Evolutionary conservation across 2,113 vertebrate genomes (phyloP).

Genomic region (Siphamia tubifer): DNA sequence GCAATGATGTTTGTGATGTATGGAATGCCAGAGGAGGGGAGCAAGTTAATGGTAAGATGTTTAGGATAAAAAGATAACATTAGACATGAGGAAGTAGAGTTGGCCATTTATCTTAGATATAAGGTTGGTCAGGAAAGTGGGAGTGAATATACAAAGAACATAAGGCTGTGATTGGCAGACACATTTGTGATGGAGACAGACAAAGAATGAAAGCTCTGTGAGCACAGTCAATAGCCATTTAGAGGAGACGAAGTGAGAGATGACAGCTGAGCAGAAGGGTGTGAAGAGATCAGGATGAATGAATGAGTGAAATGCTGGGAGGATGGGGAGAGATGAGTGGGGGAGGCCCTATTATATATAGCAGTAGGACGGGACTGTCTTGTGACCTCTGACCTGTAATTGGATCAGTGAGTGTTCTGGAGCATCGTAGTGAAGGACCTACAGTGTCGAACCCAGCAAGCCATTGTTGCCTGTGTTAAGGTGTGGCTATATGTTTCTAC

Average conservation of each 20-base stretch:
- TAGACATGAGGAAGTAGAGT: not conserved
- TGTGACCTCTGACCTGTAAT: conserved; percentile 69
- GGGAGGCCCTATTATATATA: conserved; percentile 56
- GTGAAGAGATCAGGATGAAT: conserved; percentile 66
- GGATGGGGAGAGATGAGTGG: conserved; percentile 53
- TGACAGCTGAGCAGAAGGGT: conserved; percentile 73
- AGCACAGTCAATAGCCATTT: conserved; percentile 73
- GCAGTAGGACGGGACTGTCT: conserved; percentile 56
- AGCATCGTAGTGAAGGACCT: conserved; percentile 51
- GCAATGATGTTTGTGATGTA: not conserved
- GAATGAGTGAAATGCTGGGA: conserved; percentile 60
- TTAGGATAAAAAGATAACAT: not conserved
- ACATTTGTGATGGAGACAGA: conserved; percentile 66
- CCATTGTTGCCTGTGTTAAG: conserved; percentile 22
- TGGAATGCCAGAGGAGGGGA: conserved; percentile 7
- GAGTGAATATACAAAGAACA: conserved; percentile 42
- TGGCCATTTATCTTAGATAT: not conserved
- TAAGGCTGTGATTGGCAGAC: conserved; percentile 69
- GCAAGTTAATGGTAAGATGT: not conserved
- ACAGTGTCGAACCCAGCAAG: conserved; percentile 41
- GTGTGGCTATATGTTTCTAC: conserved; percentile 29
- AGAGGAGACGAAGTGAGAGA: conserved; percentile 73
- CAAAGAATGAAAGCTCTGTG: conserved; percentile 64
- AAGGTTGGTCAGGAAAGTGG: conserved; percentile 21
- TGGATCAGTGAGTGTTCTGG: conserved; percentile 51